phyloP scores from a whole-genome alignment of 2,113 vertebrate species.

The Eptesicus fuscus region DNA sequence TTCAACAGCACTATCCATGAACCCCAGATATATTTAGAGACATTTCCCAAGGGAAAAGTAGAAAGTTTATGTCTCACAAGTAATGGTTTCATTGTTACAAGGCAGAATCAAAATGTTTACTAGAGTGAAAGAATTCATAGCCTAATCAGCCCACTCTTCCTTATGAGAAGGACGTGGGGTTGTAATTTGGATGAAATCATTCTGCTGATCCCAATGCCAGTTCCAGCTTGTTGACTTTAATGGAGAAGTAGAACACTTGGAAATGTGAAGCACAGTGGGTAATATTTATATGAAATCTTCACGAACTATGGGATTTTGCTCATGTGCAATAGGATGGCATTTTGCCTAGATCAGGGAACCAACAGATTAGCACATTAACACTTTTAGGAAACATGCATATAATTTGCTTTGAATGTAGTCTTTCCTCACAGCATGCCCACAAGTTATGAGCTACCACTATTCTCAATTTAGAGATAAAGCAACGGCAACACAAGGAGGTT shows the following conservation, averaged over 20 bases:
- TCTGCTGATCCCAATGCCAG: conserved; percentile 73
- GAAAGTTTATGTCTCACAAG: conserved; percentile 19
- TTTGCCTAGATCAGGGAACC: conserved; percentile 93
- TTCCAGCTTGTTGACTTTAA: conserved; percentile 85
- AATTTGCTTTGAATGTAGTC: conserved; percentile 85
- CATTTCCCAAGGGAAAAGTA: conserved; percentile 33
- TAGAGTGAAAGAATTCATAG: conserved; percentile 57
- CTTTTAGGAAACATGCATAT: conserved; percentile 84
- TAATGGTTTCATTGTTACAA: conserved; percentile 71
- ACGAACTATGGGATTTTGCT: conserved; percentile 84
- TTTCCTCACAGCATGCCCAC: conserved; percentile 58
- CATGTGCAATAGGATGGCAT: conserved; percentile 85
- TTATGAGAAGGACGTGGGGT: conserved; percentile 69
- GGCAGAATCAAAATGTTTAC: conserved; percentile 75
- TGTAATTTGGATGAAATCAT: conserved; percentile 74
- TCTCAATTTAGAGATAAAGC: neutral
- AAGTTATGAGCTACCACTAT: neutral
- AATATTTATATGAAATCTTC: conserved; percentile 88
- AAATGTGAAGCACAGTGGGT: conserved; percentile 90
- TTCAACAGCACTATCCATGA: neutral
- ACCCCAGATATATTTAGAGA: neutral
- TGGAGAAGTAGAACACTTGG: conserved; percentile 79
- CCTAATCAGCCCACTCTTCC: conserved; percentile 69
- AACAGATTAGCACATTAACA: conserved; percentile 98
- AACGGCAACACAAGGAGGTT: neutral